Percentiles rank a stretch among this genome's conserved stretches.
Evolutionary conservation across 1,140 invertebrate genomes (phyloP).

Genomic region (Spodoptera frugiperda): DNA sequence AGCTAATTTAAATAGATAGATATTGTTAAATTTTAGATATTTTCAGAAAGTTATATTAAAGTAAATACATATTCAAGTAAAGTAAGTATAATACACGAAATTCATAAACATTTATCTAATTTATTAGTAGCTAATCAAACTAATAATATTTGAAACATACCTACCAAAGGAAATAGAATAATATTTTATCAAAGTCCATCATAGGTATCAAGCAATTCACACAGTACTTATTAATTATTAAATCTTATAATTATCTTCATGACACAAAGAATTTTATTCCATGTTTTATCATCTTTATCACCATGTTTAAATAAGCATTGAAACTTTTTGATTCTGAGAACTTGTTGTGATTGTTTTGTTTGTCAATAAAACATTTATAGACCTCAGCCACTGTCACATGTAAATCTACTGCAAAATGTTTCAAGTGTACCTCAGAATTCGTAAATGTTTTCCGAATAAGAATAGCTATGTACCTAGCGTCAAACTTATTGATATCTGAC

Average conservation of each 20-base stretch:
- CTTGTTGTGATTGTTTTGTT: slow-evolving; percentile 6
- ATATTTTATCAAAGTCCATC: too few species aligned
- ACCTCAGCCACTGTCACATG: background rate
- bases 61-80: too few species aligned
- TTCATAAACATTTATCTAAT: too few species aligned
- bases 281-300: slow-evolving; percentile 1
- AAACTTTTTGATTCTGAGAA: background rate
- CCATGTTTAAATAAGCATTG: background rate
- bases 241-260: background rate
- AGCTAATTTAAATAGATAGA: too few species aligned
- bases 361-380: slow-evolving; percentile 21
- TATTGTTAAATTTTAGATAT: too few species aligned
- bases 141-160: too few species aligned
- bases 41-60: too few species aligned
- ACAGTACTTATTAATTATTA: background rate
- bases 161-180: too few species aligned
- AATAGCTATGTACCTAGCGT: slow-evolving; percentile 40
- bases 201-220: too few species aligned
- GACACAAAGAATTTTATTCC: slow-evolving; percentile 14
- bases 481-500: slow-evolving; percentile 65
- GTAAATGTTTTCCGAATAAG: slow-evolving; percentile 10
- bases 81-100: too few species aligned
- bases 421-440: background rate
- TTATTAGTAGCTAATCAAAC: too few species aligned
- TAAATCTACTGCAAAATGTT: background rate